Evolutionary conservation across 2,888 invertebrate species (phyloP).

Genomic region (Notodonta ziczac): DNA sequence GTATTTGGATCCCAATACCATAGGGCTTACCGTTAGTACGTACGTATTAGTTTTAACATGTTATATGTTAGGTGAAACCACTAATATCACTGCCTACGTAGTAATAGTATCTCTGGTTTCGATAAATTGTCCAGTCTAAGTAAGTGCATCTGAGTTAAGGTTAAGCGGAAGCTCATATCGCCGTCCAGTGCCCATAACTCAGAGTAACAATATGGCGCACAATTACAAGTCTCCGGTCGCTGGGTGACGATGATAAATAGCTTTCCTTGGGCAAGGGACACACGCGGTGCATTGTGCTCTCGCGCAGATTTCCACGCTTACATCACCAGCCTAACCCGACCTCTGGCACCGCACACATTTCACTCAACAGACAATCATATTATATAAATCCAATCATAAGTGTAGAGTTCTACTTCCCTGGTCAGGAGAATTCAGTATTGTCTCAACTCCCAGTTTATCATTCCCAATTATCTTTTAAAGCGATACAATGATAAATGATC

Average conservation of each 20-base stretch:
- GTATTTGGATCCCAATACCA: too few relatives aligned
- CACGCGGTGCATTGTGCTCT: conserved; percentile 54
- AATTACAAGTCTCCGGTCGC: conserved; percentile 75
- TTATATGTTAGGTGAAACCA: too few relatives aligned
- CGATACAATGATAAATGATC: conserved; percentile 52
- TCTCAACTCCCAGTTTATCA: conserved; percentile 39
- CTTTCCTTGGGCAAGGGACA: conserved; percentile 71
- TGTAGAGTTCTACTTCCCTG: conserved; percentile 27
- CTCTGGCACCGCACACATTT: conserved; percentile 32
- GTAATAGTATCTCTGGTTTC: not conserved
- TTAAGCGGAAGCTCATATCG: conserved; percentile 68
- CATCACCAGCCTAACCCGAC: conserved; percentile 37
- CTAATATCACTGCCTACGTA: too few relatives aligned
- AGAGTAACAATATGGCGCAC: conserved; percentile 78
- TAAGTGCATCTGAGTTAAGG: conserved; percentile 38
- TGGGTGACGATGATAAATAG: conserved; percentile 81
- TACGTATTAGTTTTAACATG: too few relatives aligned
- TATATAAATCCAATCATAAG: conserved; percentile 18
- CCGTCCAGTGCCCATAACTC: conserved; percentile 69
- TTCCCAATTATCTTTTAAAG: conserved; percentile 52
- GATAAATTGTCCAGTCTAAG: not conserved
- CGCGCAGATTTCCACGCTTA: conserved; percentile 41
- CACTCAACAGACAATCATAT: conserved; percentile 20
- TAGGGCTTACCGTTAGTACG: too few relatives aligned
- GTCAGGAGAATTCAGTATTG: conserved; percentile 31